These are phyloP conservation scores for Drosophila watanabei DNA, from an alignment of 1,140 invertebrate genomes.

Conservation along the genomic window DNA sequence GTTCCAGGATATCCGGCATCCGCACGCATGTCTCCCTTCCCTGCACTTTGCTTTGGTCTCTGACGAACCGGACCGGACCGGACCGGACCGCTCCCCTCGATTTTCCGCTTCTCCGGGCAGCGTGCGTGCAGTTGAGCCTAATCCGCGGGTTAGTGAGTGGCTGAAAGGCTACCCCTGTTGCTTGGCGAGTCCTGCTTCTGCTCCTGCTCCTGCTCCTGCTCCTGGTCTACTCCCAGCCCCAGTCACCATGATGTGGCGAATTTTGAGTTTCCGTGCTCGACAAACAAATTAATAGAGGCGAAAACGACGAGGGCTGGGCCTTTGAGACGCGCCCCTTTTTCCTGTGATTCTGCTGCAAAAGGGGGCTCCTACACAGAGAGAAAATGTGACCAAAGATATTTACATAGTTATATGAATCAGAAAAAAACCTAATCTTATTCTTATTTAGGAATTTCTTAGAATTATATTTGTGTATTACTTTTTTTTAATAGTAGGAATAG, in stretches of 20 bases:
- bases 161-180: conserved; percentile 52
- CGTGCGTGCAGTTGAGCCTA: conserved; percentile 74
- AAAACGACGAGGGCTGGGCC: conserved; percentile 63
- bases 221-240: too few relatives aligned
- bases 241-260: conserved; percentile 67
- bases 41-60: conserved; percentile 6
- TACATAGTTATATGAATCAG: background rate
- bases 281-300: conserved; percentile 76
- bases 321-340: conserved; percentile 45
- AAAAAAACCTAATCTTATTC: too few relatives aligned
- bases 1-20: conserved; percentile 34
- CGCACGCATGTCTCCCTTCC: background rate
- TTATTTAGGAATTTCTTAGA: background rate
- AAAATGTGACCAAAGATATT: background rate
- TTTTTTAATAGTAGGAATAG: too few relatives aligned
- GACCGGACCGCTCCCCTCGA: background rate
- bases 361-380: background rate
- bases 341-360: background rate
- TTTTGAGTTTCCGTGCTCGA: conserved; percentile 57
- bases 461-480: too few relatives aligned
- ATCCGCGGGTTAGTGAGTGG: conserved; percentile 73
- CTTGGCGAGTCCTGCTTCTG: conserved; percentile 16
- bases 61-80: background rate
- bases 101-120: conserved; percentile 45
- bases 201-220: background rate